Evolutionary conservation across 2,797 vertebrate species (phyloP), one percentile per base, ranked within the genome.

Genomic region (Urophycis tenuis): DNA sequence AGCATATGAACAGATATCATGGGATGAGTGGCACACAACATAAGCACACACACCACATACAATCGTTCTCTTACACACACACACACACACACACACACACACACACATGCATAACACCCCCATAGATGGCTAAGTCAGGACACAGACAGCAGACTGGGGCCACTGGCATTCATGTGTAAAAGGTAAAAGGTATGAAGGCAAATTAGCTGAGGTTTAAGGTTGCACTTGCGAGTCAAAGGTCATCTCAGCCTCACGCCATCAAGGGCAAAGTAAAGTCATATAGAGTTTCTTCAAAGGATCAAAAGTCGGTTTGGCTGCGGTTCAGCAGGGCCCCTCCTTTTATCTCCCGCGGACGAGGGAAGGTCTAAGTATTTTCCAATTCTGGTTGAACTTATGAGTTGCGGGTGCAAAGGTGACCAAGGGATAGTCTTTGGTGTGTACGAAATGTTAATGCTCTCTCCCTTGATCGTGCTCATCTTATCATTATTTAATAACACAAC

Each of bases 1-100:
- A 86, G 84, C 88, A 89, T 90, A 88, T 89, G 80, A 90, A 85
- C 83, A 92, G 91, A 90, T 86, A 85, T 86, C 83, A 87, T 79
- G 75, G 81, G 72, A 88, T 81, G 81, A 85, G 79, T 81, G 77
- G 87, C 88, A 90, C 77, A 6, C 32, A 70, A 74, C 31, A 19
- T 3, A 53, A 41, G 0, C n/a, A 45, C 49, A 80, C 3, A 3
- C 35, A 31, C 71, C 39, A 17, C 14, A 41, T 15, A 41, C 53
- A 0, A n/a, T n/a, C n/a, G n/a, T n/a, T n/a, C 39, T 14, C 39
- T 14, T 12, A 74, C n/a, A 80, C 81, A 77, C 77, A 82, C 75
- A 85, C 77, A 5, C 31, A 69, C 41, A 75, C 12, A 30, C 30
- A 12, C 69, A 0, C 25, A 67, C 5, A 67, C 25, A 60, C 53